Evolutionary conservation across 2,797 vertebrate species (phyloP), one percentile per base, ranked within the genome.

Genomic region (Pterois miles): DNA sequence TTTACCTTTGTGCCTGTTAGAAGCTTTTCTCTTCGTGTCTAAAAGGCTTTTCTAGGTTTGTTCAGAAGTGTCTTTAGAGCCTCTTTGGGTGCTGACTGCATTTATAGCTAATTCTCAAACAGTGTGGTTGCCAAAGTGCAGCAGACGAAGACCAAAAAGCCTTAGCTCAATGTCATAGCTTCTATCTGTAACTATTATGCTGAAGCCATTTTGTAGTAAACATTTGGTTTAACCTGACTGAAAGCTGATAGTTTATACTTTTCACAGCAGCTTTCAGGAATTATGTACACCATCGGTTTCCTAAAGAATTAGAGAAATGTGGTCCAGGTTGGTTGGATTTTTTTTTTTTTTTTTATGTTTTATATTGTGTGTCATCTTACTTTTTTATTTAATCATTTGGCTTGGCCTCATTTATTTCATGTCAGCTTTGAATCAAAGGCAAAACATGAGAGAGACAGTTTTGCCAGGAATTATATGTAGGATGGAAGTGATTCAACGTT

Each of bases 61-160:
- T 82, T 57, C 27, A 46, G 31, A 85, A 67, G 68, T 82, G 75
- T 84, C 57, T 81, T 84, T 76, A 71, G 63, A 84, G 3, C 6
- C 64, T 79, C 6, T 74, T 50, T 68, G 25, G 46, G 34, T 29
- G 22, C 83, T 53, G 18, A 27, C 36, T 60, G 34, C 43, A 58
- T 77, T 70, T 66, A 36, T 66, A 63, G 38, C 52, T 68, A 34
- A 71, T 83, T 73, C 73, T 82, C 40, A 16, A 74, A 70, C 34
- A 58, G 22, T 65, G 33, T 56, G 64, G 66, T 77, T 82, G 79
- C 81, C 69, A 78, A 84, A 82, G 74, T 83, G 85, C 84, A 89
- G 78, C 85, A 76, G 59, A 72, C 67, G 65, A 88, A 90, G 81
- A 93, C 91, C 91, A 88, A 91, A 91, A 90, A 89, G 87, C 86